Evolutionary conservation across 2,113 vertebrate species (phyloP).

Genomic region (Guaruba guarouba): DNA sequence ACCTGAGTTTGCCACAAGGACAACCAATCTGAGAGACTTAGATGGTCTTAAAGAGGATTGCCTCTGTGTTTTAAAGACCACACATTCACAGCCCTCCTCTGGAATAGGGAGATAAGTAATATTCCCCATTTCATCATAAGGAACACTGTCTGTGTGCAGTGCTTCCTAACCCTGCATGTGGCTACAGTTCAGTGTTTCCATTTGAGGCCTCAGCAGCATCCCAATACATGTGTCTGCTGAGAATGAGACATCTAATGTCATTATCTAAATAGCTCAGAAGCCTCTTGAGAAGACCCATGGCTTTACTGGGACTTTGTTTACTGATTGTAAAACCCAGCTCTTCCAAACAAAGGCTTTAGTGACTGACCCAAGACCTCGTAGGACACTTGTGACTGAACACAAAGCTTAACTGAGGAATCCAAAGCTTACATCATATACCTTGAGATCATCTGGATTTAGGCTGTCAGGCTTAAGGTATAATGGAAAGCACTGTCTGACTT

Average conservation of each 20-base stretch:
- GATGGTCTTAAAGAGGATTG: neutral
- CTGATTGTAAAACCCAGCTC: neutral
- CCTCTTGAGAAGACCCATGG: neutral
- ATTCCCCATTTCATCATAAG: neutral
- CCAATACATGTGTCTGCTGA: neutral
- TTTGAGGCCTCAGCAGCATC: neutral
- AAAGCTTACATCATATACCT: neutral
- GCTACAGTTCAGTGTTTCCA: neutral
- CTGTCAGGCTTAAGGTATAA: neutral
- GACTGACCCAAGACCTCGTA: neutral
- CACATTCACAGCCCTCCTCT: neutral
- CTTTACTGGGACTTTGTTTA: neutral
- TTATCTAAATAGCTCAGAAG: neutral
- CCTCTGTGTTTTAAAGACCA: neutral
- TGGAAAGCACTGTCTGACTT: neutral
- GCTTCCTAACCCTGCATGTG: neutral
- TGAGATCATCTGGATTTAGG: neutral
- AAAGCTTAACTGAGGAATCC: neutral
- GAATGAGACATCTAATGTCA: neutral
- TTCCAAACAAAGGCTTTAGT: constrained; percentile 12
- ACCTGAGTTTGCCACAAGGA: neutral
- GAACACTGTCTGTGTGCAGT: neutral
- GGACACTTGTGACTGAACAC: neutral
- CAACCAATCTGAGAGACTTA: neutral
- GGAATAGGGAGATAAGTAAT: neutral